Base-by-base conservation (phyloP, 2,113 vertebrate genomes). In the Notiomystis cincta region DNA sequence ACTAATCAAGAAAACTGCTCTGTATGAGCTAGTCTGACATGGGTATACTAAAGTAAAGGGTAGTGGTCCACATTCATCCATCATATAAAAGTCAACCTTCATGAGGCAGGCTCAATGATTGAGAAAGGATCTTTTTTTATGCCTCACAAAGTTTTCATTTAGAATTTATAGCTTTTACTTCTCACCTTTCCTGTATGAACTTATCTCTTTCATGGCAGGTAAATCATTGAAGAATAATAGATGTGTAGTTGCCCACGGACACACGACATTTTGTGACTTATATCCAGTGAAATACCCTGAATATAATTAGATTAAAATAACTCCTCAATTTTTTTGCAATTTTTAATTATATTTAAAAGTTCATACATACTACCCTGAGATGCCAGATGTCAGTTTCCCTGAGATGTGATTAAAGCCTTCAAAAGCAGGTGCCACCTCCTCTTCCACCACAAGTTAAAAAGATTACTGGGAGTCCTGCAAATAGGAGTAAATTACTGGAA, bases 81-180 rank as follows among this genome's bases (percentile, higher is more conserved):
- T 93, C 87, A 91, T 25, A 48, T 72, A 93, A 97, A 96, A 94
- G 87, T 91, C 94, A 95, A 19, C 38, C 54, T 95, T 89, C 75
- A 73, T 60, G 71, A 95, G 54, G 81, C 44, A 80, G 62, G 50
- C 44, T 66, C 67, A 89, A 12, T 80, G 79, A 93, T 82, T 94
- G 50, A 75, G 85, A 94, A 88, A 66, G 9, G 20, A 51, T 40
- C 22, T 16, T 86, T 93, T 87, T 79, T 77, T 66, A 91, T 82
- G 60, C 58, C 58, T 87, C 87, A 79, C 69, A 91, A 93, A 90
- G 35, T 91, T 95, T 95, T 96, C 21, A 70, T 90, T 95, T 88
- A 81, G 56, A 51, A 42, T 90, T 93, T 80, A 95, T 66, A 70
- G 71, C 81, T 93, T 82, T 95, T 87, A 70, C 40, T 94, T 96